Evolutionary conservation across 2,113 vertebrate genomes (phyloP).

Genomic region (Pomatorhinus ruficollis): DNA sequence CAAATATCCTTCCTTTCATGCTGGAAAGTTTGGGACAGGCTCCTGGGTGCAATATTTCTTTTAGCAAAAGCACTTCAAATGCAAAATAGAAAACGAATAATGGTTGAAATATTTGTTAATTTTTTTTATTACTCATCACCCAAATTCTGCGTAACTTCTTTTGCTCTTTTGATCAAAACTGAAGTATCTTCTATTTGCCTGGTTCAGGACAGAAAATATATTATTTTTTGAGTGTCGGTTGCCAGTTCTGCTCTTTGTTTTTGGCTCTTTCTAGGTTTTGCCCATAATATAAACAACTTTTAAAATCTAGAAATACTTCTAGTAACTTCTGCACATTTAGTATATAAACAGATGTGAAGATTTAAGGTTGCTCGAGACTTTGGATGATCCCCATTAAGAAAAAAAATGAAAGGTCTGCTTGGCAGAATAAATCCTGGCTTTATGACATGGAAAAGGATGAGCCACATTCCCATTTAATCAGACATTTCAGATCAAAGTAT

Average conservation of each 20-base stretch:
- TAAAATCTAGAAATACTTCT: neutral
- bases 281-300: neutral
- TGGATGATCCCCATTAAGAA: neutral
- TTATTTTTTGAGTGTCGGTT: neutral
- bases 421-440: neutral
- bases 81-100: neutral
- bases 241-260: neutral
- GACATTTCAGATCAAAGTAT: neutral
- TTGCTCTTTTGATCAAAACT: neutral
- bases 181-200: neutral
- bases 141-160: neutral
- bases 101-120: neutral
- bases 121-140: neutral
- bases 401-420: neutral
- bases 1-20: neutral
- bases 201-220: neutral
- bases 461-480: neutral
- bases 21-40: neutral
- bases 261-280: neutral
- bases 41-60: neutral
- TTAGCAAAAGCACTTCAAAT: neutral
- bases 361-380: neutral
- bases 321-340: neutral
- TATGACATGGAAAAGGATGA: neutral
- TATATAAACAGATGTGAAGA: neutral